Percentiles rank a stretch among this genome's conserved stretches.
Conservation (phyloP, 2,113 vertebrate genomes). For the Albula goreensis region DNA sequence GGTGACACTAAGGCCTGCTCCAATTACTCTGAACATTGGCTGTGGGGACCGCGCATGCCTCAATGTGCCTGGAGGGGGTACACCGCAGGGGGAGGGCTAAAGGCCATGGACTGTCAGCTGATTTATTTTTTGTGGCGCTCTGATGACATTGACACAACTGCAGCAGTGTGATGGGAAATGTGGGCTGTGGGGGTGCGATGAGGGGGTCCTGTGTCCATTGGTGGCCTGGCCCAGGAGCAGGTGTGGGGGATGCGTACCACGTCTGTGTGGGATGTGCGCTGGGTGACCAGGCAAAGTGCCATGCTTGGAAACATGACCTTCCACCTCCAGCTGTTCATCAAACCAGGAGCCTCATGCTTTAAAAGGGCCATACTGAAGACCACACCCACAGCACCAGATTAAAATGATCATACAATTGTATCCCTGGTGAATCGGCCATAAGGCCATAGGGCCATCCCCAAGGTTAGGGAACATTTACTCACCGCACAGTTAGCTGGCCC, state of each 20-base stretch:
- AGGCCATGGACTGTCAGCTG: not conserved
- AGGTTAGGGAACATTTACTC: conserved; percentile 37
- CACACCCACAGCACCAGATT: conserved; percentile 39
- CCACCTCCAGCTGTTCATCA: conserved; percentile 38
- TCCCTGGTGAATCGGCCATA: conserved; percentile 33
- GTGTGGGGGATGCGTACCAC: not conserved
- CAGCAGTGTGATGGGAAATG: not conserved
- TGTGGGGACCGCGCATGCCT: not conserved
- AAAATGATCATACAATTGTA: conserved; percentile 29
- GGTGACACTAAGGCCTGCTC: not conserved
- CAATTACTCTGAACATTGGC: not conserved
- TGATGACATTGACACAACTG: not conserved
- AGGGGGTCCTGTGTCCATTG: too few relatives aligned
- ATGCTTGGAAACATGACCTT: conserved; percentile 38
- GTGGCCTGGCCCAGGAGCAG: too few relatives aligned
- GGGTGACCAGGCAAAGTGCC: not conserved
- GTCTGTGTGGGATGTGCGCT: not conserved
- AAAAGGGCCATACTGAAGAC: conserved; percentile 4
- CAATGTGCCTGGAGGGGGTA: too few relatives aligned
- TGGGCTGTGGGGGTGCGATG: too few relatives aligned
- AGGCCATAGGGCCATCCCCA: conserved; percentile 45
- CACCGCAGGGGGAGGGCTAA: too few relatives aligned
- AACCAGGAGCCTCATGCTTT: conserved; percentile 24
- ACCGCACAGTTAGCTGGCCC: not conserved
- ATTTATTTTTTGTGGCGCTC: not conserved